phyloP scores from a whole-genome alignment of 2,888 invertebrate genomes.

The Hesperia comma region DNA sequence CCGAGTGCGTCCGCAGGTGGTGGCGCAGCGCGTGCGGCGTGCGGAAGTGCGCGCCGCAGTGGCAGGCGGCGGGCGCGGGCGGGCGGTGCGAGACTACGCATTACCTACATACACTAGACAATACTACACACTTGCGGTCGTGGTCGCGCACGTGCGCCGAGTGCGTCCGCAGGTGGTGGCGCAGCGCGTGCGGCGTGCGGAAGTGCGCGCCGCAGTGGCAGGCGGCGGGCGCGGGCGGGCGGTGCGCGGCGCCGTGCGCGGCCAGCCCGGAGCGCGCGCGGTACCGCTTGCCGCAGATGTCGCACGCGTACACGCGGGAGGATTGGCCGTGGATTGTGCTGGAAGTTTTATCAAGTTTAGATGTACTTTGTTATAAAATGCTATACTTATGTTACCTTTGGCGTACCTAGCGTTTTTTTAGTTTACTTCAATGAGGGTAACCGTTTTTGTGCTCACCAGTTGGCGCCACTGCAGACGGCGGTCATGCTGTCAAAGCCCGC shows the following conservation, averaged over 20 bases:
- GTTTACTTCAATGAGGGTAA: too few relatives aligned
- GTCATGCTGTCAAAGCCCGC: too few relatives aligned
- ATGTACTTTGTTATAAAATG: too few relatives aligned
- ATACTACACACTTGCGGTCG: constrained; percentile 61
- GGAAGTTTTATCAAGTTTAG: constrained; percentile 8
- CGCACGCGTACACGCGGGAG: constrained; percentile 41
- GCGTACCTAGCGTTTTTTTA: too few relatives aligned
- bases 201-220: too few relatives aligned
- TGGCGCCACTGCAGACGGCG: too few relatives aligned
- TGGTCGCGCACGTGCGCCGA: constrained; percentile 55
- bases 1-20: constrained; percentile 60
- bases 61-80: constrained; percentile 37
- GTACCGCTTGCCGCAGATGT: constrained; percentile 46
- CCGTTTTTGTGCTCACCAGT: too few relatives aligned
- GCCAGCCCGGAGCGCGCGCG: constrained; percentile 43
- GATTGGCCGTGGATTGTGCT: constrained; percentile 47
- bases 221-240: constrained; percentile 43
- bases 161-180: constrained; percentile 58
- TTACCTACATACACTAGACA: too few relatives aligned
- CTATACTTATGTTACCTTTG: too few relatives aligned
- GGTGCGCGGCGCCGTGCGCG: constrained; percentile 44
- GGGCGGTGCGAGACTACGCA: constrained; percentile 44
- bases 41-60: background rate
- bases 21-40: too few relatives aligned
- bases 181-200: constrained; percentile 43